Evolutionary conservation across 2,888 invertebrate genomes (phyloP).

Genomic region (Heliconius erato): DNA sequence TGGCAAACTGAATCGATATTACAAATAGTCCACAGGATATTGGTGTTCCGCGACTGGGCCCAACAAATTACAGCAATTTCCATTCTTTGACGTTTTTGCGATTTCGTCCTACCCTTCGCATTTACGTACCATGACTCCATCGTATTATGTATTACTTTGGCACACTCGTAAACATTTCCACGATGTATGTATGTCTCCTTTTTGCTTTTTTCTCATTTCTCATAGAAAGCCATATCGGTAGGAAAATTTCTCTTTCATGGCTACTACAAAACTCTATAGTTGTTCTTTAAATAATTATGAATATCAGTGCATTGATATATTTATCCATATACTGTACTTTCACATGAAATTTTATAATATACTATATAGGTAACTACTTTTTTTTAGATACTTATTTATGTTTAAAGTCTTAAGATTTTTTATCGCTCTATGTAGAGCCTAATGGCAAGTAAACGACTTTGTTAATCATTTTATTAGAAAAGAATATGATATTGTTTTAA

Average conservation of each 20-base stretch:
- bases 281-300: neutral
- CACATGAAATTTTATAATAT: too few species aligned
- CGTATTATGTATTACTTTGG: constrained; percentile 29
- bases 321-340: too few species aligned
- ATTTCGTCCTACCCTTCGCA: constrained; percentile 37
- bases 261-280: too few species aligned
- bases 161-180: constrained; percentile 21
- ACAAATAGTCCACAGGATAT: constrained; percentile 65
- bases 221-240: too few species aligned
- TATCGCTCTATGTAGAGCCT: neutral
- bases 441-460: neutral
- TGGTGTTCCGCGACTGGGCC: constrained; percentile 64
- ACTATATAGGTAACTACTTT: too few species aligned
- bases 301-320: neutral
- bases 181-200: constrained; percentile 9
- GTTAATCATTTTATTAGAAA: neutral
- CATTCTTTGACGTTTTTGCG: constrained; percentile 56
- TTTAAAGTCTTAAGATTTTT: neutral
- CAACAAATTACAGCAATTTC: constrained; percentile 72
- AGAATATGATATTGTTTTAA: neutral
- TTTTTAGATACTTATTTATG: too few species aligned
- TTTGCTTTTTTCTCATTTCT: neutral
- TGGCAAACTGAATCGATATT: constrained; percentile 58
- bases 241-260: too few species aligned
- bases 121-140: constrained; percentile 35